Percentiles rank a stretch among this genome's conserved stretches.
These are phyloP conservation scores for Psephotus haematonotus DNA, from an alignment of 2,113 vertebrate genomes.

Conservation along the genomic window DNA sequence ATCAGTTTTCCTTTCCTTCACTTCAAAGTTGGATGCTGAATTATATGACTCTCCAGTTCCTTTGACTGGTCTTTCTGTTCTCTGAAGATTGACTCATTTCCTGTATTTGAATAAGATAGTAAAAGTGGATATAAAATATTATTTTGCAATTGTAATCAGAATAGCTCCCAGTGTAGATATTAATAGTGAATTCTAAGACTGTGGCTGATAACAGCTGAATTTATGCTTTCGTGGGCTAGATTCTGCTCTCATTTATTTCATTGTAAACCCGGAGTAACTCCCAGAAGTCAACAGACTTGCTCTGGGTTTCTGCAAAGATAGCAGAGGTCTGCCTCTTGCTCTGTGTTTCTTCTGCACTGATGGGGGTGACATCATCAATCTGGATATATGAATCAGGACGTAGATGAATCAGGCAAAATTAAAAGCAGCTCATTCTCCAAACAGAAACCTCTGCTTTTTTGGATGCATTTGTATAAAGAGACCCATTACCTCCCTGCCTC, in stretches of 20 bases:
- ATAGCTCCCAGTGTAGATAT: conserved; percentile 61
- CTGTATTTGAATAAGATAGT: conserved; percentile 71
- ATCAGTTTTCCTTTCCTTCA: conserved; percentile 29
- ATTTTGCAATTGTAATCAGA: conserved; percentile 68
- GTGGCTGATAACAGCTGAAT: conserved; percentile 51
- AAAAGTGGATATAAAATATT: conserved; percentile 67
- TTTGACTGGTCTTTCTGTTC: conserved; percentile 58
- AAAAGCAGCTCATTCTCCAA: not conserved
- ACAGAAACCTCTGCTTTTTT: not conserved
- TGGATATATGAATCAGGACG: not conserved
- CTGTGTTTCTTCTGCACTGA: not conserved
- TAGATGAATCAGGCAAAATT: conserved; percentile 16
- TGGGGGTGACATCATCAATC: not conserved
- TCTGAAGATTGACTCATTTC: conserved; percentile 65
- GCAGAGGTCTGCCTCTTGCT: not conserved
- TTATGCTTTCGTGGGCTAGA: conserved; percentile 33
- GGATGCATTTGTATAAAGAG: not conserved
- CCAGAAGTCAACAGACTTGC: not conserved
- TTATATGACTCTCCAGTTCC: conserved; percentile 19
- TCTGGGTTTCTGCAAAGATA: conserved; percentile 3
- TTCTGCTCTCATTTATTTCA: conserved; percentile 38
- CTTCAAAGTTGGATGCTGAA: conserved; percentile 45
- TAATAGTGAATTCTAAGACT: conserved; percentile 63
- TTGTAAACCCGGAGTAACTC: conserved; percentile 9
- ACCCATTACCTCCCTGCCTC: not conserved